A percentile compares a stretch with the other conserved stretches of the same genome.
Evolutionary conservation across 2,797 vertebrate genomes (phyloP).

Genomic region (Bufotes viridis): DNA sequence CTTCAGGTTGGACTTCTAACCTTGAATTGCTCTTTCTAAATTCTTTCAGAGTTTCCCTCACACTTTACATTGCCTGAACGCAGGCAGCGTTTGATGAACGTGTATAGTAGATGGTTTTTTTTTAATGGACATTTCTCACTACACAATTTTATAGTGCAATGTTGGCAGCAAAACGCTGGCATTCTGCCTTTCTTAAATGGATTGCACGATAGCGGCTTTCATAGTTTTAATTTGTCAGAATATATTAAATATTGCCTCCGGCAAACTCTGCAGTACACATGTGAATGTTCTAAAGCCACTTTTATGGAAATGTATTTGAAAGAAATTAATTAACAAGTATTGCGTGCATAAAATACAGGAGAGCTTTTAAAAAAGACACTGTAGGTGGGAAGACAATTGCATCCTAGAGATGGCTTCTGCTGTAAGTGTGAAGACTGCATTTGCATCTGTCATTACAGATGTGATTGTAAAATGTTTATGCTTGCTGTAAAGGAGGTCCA

Average conservation of each 20-base stretch:
- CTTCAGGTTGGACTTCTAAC: neutral
- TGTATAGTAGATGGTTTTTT: constrained; percentile 34
- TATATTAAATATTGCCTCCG: constrained; percentile 51
- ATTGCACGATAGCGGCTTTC: constrained; percentile 35
- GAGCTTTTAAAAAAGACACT: neutral
- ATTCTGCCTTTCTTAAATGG: constrained; percentile 38
- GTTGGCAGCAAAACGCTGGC: constrained; percentile 40
- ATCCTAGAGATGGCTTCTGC: neutral
- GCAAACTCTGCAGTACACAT: constrained; percentile 17
- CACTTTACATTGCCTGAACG: constrained; percentile 29
- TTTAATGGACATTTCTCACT: constrained; percentile 51
- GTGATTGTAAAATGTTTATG: no score
- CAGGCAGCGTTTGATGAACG: constrained; percentile 39
- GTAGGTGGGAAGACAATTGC: neutral
- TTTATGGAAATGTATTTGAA: constrained; percentile 25
- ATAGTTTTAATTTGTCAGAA: constrained; percentile 59
- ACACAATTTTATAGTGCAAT: constrained; percentile 50
- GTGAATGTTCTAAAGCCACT: constrained; percentile 27
- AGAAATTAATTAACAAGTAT: constrained; percentile 33
- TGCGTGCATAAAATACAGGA: constrained; percentile 9
- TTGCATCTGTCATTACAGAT: neutral
- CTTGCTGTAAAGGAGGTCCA: no score
- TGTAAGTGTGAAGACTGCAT: neutral
- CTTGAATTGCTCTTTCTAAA: constrained; percentile 25
- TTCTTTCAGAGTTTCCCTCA: constrained; percentile 14